A percentile compares a stretch with the other conserved stretches of the same genome.
phyloP scores from a whole-genome alignment of 2,797 vertebrate genomes.

The Scolopax bukidnonensis region DNA sequence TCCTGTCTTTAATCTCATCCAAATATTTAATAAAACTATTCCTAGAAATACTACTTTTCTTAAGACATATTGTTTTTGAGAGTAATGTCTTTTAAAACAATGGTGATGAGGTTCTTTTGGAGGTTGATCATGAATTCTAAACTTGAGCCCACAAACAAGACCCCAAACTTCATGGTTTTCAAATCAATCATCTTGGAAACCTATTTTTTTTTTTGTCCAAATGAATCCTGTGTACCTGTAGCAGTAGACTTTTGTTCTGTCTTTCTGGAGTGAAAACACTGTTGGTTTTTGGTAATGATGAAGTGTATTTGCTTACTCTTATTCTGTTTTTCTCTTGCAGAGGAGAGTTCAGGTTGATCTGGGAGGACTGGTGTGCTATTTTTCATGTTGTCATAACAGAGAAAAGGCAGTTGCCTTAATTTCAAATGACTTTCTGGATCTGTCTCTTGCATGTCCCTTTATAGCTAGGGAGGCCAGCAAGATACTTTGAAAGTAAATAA shows the following conservation, averaged over 20 bases:
- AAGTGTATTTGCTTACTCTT: background rate
- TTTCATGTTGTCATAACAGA: background rate
- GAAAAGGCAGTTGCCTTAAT: background rate
- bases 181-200: background rate
- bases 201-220: background rate
- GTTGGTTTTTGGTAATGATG: background rate
- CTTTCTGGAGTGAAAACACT: background rate
- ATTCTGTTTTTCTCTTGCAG: background rate
- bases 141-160: background rate
- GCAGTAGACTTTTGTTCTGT: background rate
- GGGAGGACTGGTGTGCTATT: background rate
- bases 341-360: background rate
- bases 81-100: background rate
- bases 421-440: background rate
- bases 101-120: background rate
- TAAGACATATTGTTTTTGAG: background rate
- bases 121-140: background rate
- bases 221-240: background rate
- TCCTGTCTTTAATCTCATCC: background rate
- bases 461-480: background rate
- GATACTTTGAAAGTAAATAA: background rate
- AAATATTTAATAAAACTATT: background rate
- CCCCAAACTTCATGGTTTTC: background rate
- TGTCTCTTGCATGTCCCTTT: background rate
- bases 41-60: slow-evolving; percentile 15